Conservation (phyloP, 2,797 vertebrate species). For the Mormyrops boulengeri region DNA sequence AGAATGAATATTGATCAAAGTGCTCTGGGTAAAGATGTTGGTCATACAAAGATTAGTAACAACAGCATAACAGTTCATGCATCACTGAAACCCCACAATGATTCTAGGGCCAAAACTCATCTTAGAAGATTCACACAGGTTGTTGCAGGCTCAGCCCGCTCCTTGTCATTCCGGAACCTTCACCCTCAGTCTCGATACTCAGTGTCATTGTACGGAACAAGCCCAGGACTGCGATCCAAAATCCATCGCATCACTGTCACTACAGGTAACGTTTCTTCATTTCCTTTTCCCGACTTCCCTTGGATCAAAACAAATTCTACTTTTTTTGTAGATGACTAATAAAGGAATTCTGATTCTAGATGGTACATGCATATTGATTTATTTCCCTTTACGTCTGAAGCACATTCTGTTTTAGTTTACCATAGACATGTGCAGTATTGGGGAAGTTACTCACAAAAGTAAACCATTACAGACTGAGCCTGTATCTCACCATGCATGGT, state of each 20-base stretch:
- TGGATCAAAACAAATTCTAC: background rate
- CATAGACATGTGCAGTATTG: background rate
- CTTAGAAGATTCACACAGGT: conserved; percentile 56
- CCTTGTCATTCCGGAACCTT: conserved; percentile 66
- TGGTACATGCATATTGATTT: background rate
- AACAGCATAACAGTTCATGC: conserved; percentile 36
- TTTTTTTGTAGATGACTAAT: background rate
- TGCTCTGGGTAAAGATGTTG: conserved; percentile 36
- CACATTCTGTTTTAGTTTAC: background rate
- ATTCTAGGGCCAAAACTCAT: conserved; percentile 44
- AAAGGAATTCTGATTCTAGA: background rate
- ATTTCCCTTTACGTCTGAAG: background rate
- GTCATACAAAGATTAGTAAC: conserved; percentile 36
- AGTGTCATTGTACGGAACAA: conserved; percentile 53
- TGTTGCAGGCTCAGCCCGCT: conserved; percentile 53
- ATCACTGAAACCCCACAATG: conserved; percentile 36
- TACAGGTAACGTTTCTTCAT: conserved; percentile 51
- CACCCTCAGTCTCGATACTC: conserved; percentile 65
- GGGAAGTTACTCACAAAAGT: background rate
- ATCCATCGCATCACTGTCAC: conserved; percentile 54
- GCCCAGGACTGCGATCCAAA: conserved; percentile 51
- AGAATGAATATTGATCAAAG: conserved; percentile 33
- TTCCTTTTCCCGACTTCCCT: background rate
- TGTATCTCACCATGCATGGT: background rate
- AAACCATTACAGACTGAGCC: background rate